A percentile compares a stretch with the other conserved stretches of the same genome.
Conservation (phyloP, 2,113 vertebrate genomes). For the Taurulus bubalis region DNA sequence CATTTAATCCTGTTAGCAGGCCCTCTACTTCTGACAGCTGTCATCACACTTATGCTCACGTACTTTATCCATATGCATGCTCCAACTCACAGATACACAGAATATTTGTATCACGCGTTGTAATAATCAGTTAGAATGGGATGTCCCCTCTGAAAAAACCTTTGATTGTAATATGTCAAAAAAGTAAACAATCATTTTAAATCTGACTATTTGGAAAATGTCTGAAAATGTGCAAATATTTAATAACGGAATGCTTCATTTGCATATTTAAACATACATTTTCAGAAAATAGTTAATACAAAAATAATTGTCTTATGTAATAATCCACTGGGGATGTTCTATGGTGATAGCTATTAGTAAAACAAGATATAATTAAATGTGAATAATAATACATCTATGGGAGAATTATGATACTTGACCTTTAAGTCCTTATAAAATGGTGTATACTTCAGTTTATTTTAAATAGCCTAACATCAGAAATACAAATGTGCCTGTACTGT, state of each 20-base stretch:
- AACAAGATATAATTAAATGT: neutral
- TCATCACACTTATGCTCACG: slow-evolving; percentile 20
- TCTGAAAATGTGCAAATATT: neutral
- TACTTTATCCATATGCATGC: neutral
- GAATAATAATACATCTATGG: neutral
- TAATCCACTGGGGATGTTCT: neutral
- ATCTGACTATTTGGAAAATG: too few relatives aligned
- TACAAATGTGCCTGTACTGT: too few relatives aligned
- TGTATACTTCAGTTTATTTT: too few relatives aligned
- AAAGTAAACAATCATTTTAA: neutral
- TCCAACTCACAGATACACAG: neutral
- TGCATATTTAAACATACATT: neutral
- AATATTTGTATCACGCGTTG: neutral
- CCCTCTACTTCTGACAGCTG: slow-evolving; percentile 33
- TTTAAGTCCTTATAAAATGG: neutral
- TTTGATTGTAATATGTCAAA: neutral
- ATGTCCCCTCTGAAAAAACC: neutral
- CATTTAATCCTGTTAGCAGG: slow-evolving; percentile 38
- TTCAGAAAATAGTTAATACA: neutral
- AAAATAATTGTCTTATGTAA: neutral
- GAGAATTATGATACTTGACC: neutral
- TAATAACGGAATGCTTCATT: neutral
- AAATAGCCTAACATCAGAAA: too few relatives aligned
- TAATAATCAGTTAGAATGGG: neutral
- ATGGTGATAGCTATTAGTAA: neutral